Evolutionary conservation across 2,888 invertebrate genomes (phyloP).

Genomic region (Caenorhabditis parvicauda): DNA sequence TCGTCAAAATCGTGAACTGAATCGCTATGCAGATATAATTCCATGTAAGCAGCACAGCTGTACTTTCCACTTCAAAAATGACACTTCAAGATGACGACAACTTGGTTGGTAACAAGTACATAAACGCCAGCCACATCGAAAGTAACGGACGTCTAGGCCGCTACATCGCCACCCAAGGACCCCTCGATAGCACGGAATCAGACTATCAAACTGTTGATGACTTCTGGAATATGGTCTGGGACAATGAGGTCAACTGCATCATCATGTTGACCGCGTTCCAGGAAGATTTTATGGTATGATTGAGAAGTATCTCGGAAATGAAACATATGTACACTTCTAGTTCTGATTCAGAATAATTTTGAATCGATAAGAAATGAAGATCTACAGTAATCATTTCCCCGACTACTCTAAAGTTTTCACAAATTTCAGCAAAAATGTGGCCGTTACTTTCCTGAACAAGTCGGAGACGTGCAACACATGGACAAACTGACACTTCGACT

Average conservation of each 20-base stretch:
- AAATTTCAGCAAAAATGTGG: conserved; percentile 50
- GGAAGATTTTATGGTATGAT: conserved; percentile 19
- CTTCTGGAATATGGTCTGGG: conserved; percentile 58
- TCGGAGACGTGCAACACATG: conserved; percentile 40
- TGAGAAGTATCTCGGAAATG: too few species aligned
- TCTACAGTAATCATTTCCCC: too few species aligned
- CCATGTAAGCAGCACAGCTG: conserved; percentile 20
- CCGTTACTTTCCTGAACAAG: conserved; percentile 50
- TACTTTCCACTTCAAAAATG: conserved; percentile 1
- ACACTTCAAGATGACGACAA: conserved; percentile 26
- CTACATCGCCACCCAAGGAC: conserved; percentile 28
- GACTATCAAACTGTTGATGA: conserved; percentile 37
- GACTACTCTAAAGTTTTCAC: too few species aligned
- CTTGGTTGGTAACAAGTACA: conserved; percentile 21
- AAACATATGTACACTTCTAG: too few species aligned
- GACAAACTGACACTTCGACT: conserved; percentile 19
- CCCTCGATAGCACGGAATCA: conserved; percentile 12
- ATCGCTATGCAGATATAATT: conserved; percentile 31
- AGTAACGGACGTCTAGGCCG: conserved; percentile 13
- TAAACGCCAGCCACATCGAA: conserved; percentile 25
- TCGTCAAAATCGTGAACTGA: conserved; percentile 13
- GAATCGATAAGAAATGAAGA: too few species aligned
- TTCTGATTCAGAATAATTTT: too few species aligned
- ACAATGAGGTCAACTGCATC: conserved; percentile 45
- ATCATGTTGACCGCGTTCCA: conserved; percentile 41